Percentiles rank a stretch among this genome's conserved stretches.
Evolutionary conservation across 2,888 invertebrate species (phyloP).

Genomic region (Stenolophus ochropezus): DNA sequence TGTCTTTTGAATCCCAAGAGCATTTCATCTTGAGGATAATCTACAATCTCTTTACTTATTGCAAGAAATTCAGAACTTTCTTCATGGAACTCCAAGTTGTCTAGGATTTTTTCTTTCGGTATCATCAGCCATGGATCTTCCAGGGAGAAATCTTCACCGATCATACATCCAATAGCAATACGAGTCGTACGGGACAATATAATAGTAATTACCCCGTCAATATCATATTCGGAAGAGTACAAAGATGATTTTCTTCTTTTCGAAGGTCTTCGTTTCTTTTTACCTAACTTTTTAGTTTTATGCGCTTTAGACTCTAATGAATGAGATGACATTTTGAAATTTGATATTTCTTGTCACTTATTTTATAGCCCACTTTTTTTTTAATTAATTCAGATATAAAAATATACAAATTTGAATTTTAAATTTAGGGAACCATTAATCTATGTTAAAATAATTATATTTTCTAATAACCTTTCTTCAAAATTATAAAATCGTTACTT

Average conservation of each 20-base stretch:
- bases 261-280: background rate
- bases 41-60: slow-evolving; percentile 70
- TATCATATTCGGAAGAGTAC: slow-evolving; percentile 69
- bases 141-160: slow-evolving; percentile 81
- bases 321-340: no score
- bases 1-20: slow-evolving; percentile 82
- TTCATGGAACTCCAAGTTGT: slow-evolving; percentile 77
- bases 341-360: no score
- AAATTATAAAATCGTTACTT: no score
- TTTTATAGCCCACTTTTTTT: no score
- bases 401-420: no score
- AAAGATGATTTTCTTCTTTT: no score
- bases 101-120: slow-evolving; percentile 77
- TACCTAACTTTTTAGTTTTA: no score
- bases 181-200: slow-evolving; percentile 77
- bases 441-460: no score
- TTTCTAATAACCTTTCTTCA: no score
- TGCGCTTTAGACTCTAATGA: no score
- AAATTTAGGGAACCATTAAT: no score
- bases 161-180: slow-evolving; percentile 77
- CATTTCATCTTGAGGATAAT: slow-evolving; percentile 72
- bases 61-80: slow-evolving; percentile 74
- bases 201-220: slow-evolving; percentile 76
- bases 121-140: slow-evolving; percentile 85
- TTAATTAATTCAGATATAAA: no score